phyloP scores from a whole-genome alignment of 2,113 vertebrate genomes.

The Phylloscopus trochiloides region DNA sequence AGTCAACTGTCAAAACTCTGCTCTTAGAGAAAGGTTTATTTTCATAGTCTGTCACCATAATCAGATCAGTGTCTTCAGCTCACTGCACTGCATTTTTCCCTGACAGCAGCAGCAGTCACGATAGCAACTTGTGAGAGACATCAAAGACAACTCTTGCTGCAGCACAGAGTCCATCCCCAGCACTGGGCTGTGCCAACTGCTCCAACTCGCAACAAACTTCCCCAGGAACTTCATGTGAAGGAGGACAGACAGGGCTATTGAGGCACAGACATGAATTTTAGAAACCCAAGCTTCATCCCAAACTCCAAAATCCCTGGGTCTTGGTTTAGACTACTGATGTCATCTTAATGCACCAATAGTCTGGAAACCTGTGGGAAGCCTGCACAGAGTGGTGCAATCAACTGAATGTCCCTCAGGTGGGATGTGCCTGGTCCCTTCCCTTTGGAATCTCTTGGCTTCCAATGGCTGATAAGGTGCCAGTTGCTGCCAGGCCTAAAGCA shows the following conservation, averaged over 20 bases:
- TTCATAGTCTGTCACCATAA: not conserved
- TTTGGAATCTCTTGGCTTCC: not conserved
- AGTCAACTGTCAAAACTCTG: not conserved
- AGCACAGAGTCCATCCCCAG: not conserved
- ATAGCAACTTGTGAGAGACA: not conserved
- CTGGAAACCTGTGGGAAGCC: not conserved
- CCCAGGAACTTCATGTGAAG: not conserved
- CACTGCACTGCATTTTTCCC: not conserved
- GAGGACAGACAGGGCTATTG: fast-evolving
- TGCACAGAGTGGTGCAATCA: fast-evolving
- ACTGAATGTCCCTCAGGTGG: not conserved
- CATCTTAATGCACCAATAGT: not conserved
- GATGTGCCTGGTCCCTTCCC: not conserved
- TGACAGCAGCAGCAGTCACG: not conserved
- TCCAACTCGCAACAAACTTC: not conserved
- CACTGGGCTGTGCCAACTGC: not conserved
- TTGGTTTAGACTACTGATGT: not conserved
- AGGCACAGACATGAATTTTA: not conserved
- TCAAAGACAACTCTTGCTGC: not conserved
- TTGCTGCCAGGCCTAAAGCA: not conserved
- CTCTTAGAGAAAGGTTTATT: slow-evolving; percentile 1
- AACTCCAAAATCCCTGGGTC: not conserved
- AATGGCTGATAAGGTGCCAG: fast-evolving
- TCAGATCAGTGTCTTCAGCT: not conserved
- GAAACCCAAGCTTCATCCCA: not conserved